Evolutionary conservation across 1,140 invertebrate genomes (phyloP).

Genomic region (Mactra quadrangularis): DNA sequence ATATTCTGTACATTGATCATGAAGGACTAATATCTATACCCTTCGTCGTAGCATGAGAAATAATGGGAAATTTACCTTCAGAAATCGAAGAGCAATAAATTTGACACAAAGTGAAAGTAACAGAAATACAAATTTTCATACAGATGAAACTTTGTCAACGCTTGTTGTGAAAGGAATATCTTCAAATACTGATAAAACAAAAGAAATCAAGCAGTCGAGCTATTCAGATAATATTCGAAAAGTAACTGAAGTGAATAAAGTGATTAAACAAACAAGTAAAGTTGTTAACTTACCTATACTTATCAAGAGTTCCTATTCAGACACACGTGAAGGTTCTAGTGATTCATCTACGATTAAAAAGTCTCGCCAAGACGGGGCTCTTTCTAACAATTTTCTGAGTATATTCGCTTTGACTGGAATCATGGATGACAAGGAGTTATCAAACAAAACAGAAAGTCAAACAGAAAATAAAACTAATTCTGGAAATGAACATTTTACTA

Average conservation of each 20-base stretch:
- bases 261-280: background rate
- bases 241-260: background rate
- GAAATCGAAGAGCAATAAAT: no score
- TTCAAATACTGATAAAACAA: background rate
- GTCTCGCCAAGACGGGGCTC: background rate
- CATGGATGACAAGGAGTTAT: background rate
- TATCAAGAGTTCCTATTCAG: slow-evolving; percentile 8
- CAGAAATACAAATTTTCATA: no score
- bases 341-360: slow-evolving; percentile 20
- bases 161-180: background rate
- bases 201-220: background rate
- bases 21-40: no score
- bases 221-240: background rate
- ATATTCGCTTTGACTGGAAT: background rate
- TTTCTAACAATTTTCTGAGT: background rate
- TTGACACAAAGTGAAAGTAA: no score
- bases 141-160: no score
- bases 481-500: background rate
- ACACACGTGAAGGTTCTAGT: background rate
- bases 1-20: no score
- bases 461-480: background rate
- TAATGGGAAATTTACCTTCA: no score
- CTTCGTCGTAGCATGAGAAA: no score
- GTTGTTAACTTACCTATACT: slow-evolving; percentile 41
- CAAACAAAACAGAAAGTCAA: no score